Conservation (phyloP, 2,888 invertebrate species). For the Carabus problematicus region DNA sequence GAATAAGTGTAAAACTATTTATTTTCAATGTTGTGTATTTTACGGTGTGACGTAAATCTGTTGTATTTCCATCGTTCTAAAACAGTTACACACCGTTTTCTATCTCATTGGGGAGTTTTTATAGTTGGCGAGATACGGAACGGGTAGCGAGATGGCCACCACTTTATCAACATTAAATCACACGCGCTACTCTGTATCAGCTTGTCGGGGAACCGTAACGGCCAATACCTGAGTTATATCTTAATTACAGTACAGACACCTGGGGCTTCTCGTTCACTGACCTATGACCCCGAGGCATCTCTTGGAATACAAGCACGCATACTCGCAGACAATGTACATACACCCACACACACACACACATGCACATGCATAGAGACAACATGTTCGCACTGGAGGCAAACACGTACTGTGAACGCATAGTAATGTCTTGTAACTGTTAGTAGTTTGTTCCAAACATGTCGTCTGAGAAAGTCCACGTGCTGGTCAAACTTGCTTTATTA, state of each 20-base stretch:
- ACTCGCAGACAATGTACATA: background rate
- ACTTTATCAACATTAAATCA: constrained; percentile 38
- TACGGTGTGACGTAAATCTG: no score
- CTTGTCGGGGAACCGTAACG: constrained; percentile 39
- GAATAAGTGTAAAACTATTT: no score
- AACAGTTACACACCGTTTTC: no score
- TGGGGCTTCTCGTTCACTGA: constrained; percentile 35
- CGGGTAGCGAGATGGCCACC: constrained; percentile 14
- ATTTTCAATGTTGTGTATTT: no score
- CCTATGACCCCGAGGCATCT: constrained; percentile 34
- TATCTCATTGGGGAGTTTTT: no score
- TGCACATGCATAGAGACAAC: no score
- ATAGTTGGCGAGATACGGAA: no score
- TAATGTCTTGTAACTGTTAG: constrained; percentile 6
- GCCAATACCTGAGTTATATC: constrained; percentile 42
- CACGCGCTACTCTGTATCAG: constrained; percentile 22
- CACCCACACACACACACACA: no score
- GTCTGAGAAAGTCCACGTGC: background rate
- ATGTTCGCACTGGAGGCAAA: background rate
- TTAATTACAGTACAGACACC: constrained; percentile 39
- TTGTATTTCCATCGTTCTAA: no score
- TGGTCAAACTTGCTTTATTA: constrained; percentile 10
- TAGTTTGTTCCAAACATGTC: background rate
- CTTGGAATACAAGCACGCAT: constrained; percentile 7
- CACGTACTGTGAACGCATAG: constrained; percentile 1